phyloP scores from a whole-genome alignment of 1,140 invertebrate genomes.

The Scaptomyza hsui region DNA sequence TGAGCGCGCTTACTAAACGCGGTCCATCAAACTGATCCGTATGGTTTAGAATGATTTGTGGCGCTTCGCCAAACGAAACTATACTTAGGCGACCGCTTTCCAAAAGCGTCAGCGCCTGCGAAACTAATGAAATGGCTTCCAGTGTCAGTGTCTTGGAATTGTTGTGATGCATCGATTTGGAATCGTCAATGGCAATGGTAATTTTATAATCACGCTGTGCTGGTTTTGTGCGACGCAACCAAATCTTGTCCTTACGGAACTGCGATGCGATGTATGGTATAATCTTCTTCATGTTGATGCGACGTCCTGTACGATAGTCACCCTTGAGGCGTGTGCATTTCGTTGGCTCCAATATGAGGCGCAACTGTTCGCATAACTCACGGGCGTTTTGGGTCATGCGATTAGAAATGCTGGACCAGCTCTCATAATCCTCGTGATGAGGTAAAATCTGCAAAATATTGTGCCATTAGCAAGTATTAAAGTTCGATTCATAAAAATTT shows the following conservation, averaged over 20 bases:
- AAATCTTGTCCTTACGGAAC: conserved; percentile 99
- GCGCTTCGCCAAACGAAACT: conserved; percentile 95
- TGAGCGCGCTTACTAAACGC: conserved; percentile 90
- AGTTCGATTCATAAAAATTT: background rate
- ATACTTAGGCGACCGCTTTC: conserved; percentile 97
- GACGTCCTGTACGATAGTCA: conserved; percentile 97
- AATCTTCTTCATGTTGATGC: conserved; percentile 99
- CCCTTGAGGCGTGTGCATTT: conserved; percentile 94
- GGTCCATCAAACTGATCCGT: conserved; percentile 94
- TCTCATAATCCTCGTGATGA: conserved; percentile 76
- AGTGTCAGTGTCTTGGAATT: conserved; percentile 96
- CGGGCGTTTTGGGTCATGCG: conserved; percentile 87
- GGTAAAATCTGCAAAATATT: conserved; percentile 46
- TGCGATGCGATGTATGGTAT: conserved; percentile 99
- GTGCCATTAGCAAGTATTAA: too few species aligned
- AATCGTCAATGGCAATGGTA: conserved; percentile 98
- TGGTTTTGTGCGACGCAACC: conserved; percentile 97
- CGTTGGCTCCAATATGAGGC: conserved; percentile 97
- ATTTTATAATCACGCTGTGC: conserved; percentile 99
- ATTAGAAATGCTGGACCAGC: conserved; percentile 78
- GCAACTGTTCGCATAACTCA: conserved; percentile 96
- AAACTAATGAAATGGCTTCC: conserved; percentile 96
- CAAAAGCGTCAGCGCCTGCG: conserved; percentile 93
- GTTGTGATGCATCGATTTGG: conserved; percentile 96
- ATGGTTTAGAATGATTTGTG: conserved; percentile 93